Percentiles rank a stretch among this genome's conserved stretches.
phyloP scores from a whole-genome alignment of 2,888 invertebrate genomes.

The Physocephala rufipes region DNA sequence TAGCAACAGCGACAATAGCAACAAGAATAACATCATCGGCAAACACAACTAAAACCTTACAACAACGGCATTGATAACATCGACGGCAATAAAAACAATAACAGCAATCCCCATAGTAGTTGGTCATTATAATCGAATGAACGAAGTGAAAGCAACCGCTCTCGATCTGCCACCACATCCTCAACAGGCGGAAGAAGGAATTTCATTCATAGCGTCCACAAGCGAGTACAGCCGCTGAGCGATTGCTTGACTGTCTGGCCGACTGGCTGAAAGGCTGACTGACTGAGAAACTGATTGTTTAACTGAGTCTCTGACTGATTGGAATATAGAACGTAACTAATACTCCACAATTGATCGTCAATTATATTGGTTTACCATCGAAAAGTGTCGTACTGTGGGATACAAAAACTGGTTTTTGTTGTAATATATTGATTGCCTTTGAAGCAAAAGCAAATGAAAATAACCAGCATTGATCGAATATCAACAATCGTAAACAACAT shows the following conservation, averaged over 20 bases:
- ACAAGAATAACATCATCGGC: constrained; percentile 20
- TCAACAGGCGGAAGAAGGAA: constrained; percentile 46
- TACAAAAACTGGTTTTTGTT: background rate
- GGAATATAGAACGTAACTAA: background rate
- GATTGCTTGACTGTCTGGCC: background rate
- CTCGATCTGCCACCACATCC: constrained; percentile 49
- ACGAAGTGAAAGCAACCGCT: constrained; percentile 5
- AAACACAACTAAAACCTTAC: constrained; percentile 32
- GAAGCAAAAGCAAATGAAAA: background rate
- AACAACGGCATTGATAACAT: constrained; percentile 19
- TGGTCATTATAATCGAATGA: background rate
- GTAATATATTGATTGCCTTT: background rate
- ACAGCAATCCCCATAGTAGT: constrained; percentile 11
- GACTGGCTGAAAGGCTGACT: background rate
- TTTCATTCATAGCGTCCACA: constrained; percentile 42
- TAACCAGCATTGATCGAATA: background rate
- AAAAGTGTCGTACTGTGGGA: no score
- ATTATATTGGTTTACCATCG: no score
- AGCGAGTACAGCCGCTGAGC: background rate
- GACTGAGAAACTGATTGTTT: constrained; percentile 3
- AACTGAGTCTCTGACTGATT: background rate
- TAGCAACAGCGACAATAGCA: constrained; percentile 28
- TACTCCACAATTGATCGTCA: no score
- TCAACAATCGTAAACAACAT: no score
- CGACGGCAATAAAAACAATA: constrained; percentile 23